A percentile compares a stretch with the other conserved stretches of the same genome.
Evolutionary conservation across 2,113 vertebrate species (phyloP).

Genomic region (Aspidoscelis tigris): DNA sequence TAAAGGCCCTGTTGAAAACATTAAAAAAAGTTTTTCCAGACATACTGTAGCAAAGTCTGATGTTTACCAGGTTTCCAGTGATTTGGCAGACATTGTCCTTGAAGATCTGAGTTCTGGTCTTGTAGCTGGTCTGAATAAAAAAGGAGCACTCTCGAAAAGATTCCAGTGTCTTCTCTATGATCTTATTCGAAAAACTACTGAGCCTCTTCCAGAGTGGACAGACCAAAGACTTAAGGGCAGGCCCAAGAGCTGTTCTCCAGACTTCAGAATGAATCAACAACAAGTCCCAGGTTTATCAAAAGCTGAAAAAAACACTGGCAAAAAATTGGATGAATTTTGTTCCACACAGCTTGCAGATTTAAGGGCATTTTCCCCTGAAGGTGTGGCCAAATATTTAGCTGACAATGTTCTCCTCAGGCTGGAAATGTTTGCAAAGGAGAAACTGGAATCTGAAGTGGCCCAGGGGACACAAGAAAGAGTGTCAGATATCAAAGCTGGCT

Average conservation of each 20-base stretch:
- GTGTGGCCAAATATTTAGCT: slow-evolving; percentile 21
- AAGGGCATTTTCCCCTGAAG: background rate
- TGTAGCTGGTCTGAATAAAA: background rate
- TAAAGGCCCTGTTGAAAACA: background rate
- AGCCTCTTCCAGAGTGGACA: background rate
- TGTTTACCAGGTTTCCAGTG: background rate
- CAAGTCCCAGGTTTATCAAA: background rate
- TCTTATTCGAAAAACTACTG: slow-evolving; percentile 1
- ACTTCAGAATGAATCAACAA: background rate
- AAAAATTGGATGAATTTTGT: background rate
- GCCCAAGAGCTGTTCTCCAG: background rate
- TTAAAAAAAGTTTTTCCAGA: background rate
- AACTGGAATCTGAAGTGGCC: slow-evolving; percentile 3
- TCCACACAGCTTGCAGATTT: background rate
- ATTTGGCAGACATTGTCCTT: slow-evolving; percentile 16
- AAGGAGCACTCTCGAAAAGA: background rate
- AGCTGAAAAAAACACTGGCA: background rate
- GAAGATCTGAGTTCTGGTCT: slow-evolving; percentile 24
- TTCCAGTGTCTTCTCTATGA: slow-evolving; percentile 19
- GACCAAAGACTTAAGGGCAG: background rate
- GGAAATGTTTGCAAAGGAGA: slow-evolving; percentile 17
- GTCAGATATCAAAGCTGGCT: background rate
- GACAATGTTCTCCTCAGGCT: slow-evolving; percentile 15
- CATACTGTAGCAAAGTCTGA: background rate
- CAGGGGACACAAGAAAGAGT: background rate